A percentile compares a stretch with the other conserved stretches of the same genome.
Evolutionary conservation across 2,888 invertebrate genomes (phyloP).

Genomic region (Tinea semifulvella): DNA sequence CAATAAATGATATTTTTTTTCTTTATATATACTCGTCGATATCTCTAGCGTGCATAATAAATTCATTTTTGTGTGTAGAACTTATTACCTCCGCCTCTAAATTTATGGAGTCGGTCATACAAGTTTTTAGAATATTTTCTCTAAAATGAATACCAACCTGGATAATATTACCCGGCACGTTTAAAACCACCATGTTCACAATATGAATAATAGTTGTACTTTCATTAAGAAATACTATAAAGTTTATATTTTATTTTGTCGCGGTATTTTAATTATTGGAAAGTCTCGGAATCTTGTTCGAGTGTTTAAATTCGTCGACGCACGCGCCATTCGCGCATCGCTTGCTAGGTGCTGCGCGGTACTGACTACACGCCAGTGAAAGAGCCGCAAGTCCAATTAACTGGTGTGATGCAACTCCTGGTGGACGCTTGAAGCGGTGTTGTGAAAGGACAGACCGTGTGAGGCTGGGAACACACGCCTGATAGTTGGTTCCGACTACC

Average conservation of each 20-base stretch:
- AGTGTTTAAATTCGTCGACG: neutral
- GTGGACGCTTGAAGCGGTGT: slow-evolving; percentile 1
- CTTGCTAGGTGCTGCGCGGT: neutral
- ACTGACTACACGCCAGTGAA: slow-evolving; percentile 7
- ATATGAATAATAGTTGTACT: neutral
- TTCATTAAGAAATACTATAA: neutral
- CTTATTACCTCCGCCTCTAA: too few species aligned
- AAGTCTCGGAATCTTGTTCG: slow-evolving; percentile 1
- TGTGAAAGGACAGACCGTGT: slow-evolving; percentile 6
- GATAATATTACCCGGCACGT: neutral
- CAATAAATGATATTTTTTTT: too few species aligned
- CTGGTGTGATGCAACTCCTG: slow-evolving; percentile 5
- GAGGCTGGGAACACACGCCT: too few species aligned
- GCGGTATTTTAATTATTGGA: slow-evolving; percentile 10
- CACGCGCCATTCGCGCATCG: slow-evolving; percentile 7
- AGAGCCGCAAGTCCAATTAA: neutral
- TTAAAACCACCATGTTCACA: slow-evolving; percentile 9
- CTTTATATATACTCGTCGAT: too few species aligned
- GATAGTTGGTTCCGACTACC: too few species aligned
- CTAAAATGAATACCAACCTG: neutral
- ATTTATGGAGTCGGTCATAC: too few species aligned
- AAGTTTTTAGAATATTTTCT: neutral
- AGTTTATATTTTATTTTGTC: neutral
- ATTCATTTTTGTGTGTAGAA: too few species aligned
- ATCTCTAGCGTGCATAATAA: too few species aligned